Evolutionary conservation across 2,888 invertebrate species (phyloP), one percentile per base, ranked within the genome.

Genomic region (Helobdella robusta): DNA sequence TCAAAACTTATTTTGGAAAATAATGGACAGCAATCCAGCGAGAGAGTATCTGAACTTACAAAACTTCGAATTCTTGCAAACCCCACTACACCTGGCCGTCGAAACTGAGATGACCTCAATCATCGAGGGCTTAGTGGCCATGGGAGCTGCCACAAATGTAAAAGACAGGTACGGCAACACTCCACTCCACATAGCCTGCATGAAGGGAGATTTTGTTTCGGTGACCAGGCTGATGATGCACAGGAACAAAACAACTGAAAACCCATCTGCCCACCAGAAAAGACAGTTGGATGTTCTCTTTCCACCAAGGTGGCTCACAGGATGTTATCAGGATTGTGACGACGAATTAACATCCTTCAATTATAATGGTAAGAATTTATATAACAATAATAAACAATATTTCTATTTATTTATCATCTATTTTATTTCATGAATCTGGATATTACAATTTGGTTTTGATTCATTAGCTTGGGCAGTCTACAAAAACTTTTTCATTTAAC

Each of bases 161-260:
- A 44, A 50, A 62, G 62, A 62, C 62, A 62, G 50, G 20, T 30
- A 15, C 4, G 62, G 62, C 11, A 46, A 62, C 34, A 50, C 28
- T 23, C 62, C 62, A 32, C 32, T 62, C 8, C 62, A 62, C 32
- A 23, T 62, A n/a, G 62, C 62, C 20, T 62, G 62, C 25, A 8
- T 6, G 8, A 56, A 30, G 34, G 30, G 32, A 20, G 28, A 25
- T 23, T 48, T 48, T 25, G 48, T 48, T 18, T 25, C 4, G 32
- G 32, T 32, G 20, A 46, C n/a, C n/a, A n/a, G n/a, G n/a, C 25
- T 25, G 34, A 1, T 35, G 34, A 6, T 2, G 35, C 20, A 15
- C 2, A 28, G 8, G 5, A 59, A 20, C 6, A 60, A 40, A 36
- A 59, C 59, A 36, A 59, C 6, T 11, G n/a, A n/a, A n/a, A n/a